Percentiles rank a stretch among this genome's conserved stretches.
phyloP scores from a whole-genome alignment of 2,888 invertebrate species.

The Thumatha senex region DNA sequence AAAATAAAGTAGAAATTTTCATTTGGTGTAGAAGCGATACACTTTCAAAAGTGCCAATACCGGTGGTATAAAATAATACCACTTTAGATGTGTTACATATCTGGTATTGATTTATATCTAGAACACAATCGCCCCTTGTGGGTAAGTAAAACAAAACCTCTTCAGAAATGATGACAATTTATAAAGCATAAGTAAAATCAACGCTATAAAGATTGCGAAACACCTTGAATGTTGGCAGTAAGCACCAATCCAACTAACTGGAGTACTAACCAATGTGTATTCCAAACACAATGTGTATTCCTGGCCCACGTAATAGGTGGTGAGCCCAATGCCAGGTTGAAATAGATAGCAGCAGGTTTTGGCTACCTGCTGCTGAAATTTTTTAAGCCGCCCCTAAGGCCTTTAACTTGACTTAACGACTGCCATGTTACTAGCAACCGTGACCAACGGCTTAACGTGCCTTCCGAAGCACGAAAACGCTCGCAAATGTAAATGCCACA shows the following conservation, averaged over 20 bases:
- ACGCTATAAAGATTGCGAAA: constrained; percentile 10
- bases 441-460: too few relatives aligned
- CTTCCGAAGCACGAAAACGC: too few relatives aligned
- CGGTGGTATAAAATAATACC: constrained; percentile 52
- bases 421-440: too few relatives aligned
- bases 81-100: not conserved
- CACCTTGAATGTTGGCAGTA: constrained; percentile 35
- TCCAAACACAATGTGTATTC: constrained; percentile 40
- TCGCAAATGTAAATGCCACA: too few relatives aligned
- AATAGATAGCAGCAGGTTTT: too few relatives aligned
- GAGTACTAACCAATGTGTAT: constrained; percentile 41
- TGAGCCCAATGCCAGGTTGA: too few relatives aligned
- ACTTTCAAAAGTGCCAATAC: constrained; percentile 61
- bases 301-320: too few relatives aligned
- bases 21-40: constrained; percentile 50
- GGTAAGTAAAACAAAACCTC: too few relatives aligned
- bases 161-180: not conserved
- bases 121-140: not conserved
- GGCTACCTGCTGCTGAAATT: too few relatives aligned
- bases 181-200: not conserved
- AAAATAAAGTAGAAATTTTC: constrained; percentile 70
- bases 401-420: too few relatives aligned
- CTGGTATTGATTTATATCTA: not conserved
- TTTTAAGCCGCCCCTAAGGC: too few relatives aligned
- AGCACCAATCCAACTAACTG: constrained; percentile 32